These are phyloP conservation scores for Ageneiosus marmoratus DNA, from an alignment of 2,113 vertebrate genomes.

Conservation along the genomic window DNA sequence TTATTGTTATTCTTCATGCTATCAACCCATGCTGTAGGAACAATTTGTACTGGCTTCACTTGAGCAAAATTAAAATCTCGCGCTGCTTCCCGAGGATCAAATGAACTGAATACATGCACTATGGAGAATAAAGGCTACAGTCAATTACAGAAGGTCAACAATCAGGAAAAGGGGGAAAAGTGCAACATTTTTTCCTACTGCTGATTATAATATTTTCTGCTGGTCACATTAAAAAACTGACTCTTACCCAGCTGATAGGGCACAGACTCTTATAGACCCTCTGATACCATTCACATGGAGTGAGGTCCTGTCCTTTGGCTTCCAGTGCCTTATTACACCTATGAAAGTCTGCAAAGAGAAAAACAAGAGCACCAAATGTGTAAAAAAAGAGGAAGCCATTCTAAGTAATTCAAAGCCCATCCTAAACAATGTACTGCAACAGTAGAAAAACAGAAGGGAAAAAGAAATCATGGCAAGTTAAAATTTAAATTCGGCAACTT, in stretches of 20 bases:
- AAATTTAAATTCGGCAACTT: neutral
- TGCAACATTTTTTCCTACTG: neutral
- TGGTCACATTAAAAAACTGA: neutral
- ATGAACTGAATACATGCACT: too few relatives aligned
- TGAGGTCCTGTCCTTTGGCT: slow-evolving; percentile 67
- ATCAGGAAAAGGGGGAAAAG: neutral
- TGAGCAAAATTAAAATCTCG: neutral
- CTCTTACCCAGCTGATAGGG: slow-evolving; percentile 69
- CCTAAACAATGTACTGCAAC: neutral
- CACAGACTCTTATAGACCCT: slow-evolving; percentile 73
- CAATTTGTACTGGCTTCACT: neutral
- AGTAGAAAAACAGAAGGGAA: neutral
- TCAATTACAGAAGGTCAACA: neutral
- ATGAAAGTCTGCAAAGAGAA: slow-evolving; percentile 67
- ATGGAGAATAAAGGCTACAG: neutral
- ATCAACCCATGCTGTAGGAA: neutral
- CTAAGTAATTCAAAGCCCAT: neutral
- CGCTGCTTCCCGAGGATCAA: neutral
- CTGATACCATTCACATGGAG: slow-evolving; percentile 76
- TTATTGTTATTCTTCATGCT: neutral
- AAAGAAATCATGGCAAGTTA: neutral
- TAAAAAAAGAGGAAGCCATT: neutral
- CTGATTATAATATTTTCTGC: neutral
- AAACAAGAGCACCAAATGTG: neutral
- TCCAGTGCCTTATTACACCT: slow-evolving; percentile 78